Percentiles rank a stretch among this genome's conserved stretches.
These are phyloP conservation scores for Palythoa grandis DNA, from an alignment of 92 coral and sea anemone species.

Conservation along the genomic window DNA sequence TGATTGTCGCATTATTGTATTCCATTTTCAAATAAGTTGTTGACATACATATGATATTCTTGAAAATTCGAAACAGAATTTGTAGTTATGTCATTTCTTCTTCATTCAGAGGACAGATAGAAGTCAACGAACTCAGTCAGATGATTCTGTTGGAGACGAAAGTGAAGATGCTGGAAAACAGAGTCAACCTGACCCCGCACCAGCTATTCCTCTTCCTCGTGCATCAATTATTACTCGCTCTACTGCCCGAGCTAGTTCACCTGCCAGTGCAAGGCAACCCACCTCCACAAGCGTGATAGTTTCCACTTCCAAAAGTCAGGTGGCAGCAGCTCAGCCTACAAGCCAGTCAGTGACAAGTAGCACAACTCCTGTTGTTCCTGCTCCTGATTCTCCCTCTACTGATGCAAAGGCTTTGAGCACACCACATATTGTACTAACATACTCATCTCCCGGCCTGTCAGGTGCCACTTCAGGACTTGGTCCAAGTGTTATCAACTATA, in stretches of 20 bases:
- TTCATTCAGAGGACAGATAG: conserved; percentile 27
- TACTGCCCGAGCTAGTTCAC: conserved; percentile 30
- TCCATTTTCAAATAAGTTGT: no score
- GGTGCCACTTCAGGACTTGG: conserved; percentile 38
- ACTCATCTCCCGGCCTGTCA: conserved; percentile 40
- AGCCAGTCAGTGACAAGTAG: neutral
- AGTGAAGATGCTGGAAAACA: conserved; percentile 16
- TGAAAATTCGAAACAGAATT: neutral
- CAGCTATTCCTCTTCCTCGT: conserved; percentile 10
- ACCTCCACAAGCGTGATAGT: conserved; percentile 21
- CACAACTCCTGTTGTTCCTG: neutral
- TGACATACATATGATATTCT: no score
- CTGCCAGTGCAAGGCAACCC: conserved; percentile 27
- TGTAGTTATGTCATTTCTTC: neutral
- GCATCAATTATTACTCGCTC: conserved; percentile 42
- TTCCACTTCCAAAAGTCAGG: conserved; percentile 38
- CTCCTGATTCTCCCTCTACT: conserved; percentile 8
- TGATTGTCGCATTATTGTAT: no score
- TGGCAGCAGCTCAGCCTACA: conserved; percentile 26
- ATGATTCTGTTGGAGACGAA: conserved; percentile 23
- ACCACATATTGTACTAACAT: conserved; percentile 50
- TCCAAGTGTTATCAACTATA: conserved; percentile 31
- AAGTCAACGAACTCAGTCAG: conserved; percentile 34
- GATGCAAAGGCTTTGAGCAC: conserved; percentile 31
- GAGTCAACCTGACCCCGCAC: neutral